These are phyloP conservation scores for Halcyon leucocephala DNA, from an alignment of 2,797 vertebrate species.

Conservation along the genomic window DNA sequence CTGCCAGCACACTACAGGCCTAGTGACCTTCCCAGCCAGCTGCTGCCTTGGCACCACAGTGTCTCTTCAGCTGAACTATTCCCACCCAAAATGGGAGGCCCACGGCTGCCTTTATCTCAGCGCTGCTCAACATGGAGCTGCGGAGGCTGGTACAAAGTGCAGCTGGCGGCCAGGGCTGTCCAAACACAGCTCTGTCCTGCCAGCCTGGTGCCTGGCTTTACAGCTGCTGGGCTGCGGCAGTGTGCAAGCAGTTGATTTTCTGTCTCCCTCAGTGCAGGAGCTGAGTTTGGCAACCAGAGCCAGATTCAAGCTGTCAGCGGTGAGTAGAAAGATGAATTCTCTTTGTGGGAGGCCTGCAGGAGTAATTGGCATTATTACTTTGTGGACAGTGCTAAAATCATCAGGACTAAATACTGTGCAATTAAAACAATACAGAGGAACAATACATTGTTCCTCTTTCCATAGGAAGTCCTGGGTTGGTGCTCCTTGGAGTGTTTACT, in stretches of 20 bases:
- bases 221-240: neutral
- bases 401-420: neutral
- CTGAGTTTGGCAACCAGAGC: neutral
- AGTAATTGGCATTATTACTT: neutral
- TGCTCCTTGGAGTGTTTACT: neutral
- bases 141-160: neutral
- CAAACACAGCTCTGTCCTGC: fast-evolving
- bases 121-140: neutral
- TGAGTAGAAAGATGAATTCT: neutral
- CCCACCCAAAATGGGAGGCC: neutral
- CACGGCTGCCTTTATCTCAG: neutral
- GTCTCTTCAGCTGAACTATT: neutral
- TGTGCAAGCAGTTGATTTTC: neutral
- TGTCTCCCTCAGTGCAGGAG: neutral
- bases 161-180: neutral
- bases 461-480: fast-evolving
- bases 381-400: neutral
- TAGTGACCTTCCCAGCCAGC: neutral
- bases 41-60: fast-evolving
- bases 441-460: neutral
- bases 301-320: neutral
- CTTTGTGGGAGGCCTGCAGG: neutral
- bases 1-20: neutral
- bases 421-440: neutral
- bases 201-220: fast-evolving